phyloP scores from a whole-genome alignment of 1,140 invertebrate species.

The Diorhabda sublineata region DNA sequence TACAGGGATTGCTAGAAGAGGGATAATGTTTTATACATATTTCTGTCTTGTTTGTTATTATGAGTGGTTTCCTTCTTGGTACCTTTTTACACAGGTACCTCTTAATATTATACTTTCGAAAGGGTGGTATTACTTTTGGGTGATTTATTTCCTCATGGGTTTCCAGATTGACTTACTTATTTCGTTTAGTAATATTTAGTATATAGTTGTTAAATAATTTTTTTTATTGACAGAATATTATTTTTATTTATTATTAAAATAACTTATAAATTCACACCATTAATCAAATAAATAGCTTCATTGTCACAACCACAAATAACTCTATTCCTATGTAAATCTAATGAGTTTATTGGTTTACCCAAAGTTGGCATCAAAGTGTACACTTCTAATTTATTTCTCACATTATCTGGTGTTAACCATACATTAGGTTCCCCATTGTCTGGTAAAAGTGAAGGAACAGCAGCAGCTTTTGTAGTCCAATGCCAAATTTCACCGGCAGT shows the following conservation, averaged over 20 bases:
- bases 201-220: too few relatives aligned
- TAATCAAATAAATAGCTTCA: slow-evolving; percentile 74
- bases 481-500: slow-evolving; percentile 80
- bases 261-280: slow-evolving; percentile 50
- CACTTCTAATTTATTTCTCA: slow-evolving; percentile 67
- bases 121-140: too few relatives aligned
- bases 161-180: too few relatives aligned
- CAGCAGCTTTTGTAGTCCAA: slow-evolving; percentile 56
- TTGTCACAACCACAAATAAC: slow-evolving; percentile 78
- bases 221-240: too few relatives aligned
- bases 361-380: slow-evolving; percentile 65
- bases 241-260: neutral
- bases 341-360: slow-evolving; percentile 71
- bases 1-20: too few relatives aligned
- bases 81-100: too few relatives aligned
- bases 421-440: slow-evolving; percentile 51
- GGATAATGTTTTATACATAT: too few relatives aligned
- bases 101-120: too few relatives aligned
- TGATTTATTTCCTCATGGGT: too few relatives aligned
- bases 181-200: too few relatives aligned
- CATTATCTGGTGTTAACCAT: slow-evolving; percentile 62
- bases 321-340: slow-evolving; percentile 68
- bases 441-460: slow-evolving; percentile 22
- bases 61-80: too few relatives aligned
- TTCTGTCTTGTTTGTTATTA: too few relatives aligned